Evolutionary conservation across 2,888 invertebrate species (phyloP).

Genomic region (Microplitis deprimator): DNA sequence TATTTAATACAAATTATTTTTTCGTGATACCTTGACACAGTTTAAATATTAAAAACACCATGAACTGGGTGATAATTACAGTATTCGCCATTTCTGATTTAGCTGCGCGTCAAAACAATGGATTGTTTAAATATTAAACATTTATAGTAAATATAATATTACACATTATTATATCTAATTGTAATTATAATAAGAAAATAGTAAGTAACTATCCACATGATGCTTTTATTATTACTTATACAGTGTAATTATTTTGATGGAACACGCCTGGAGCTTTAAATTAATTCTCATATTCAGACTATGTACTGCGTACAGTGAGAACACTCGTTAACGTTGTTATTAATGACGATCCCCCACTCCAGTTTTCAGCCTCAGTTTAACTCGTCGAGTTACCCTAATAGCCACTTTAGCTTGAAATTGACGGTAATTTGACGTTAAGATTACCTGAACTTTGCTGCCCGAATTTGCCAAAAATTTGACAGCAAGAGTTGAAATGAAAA

Average conservation of each 20-base stretch:
- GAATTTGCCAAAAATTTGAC: no score
- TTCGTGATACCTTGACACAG: constrained; percentile 62
- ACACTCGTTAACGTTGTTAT: no score
- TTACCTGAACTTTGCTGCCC: no score
- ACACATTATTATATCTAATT: not conserved
- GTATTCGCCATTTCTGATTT: constrained; percentile 65
- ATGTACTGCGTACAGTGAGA: no score
- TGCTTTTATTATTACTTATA: not conserved
- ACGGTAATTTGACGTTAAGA: no score
- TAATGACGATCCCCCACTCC: no score
- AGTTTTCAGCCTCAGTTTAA: no score
- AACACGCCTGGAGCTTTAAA: not conserved
- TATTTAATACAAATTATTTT: not conserved
- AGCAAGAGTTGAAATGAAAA: no score
- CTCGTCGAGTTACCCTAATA: no score
- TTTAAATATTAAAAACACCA: constrained; percentile 65
- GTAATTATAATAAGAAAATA: not conserved
- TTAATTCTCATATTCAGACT: no score
- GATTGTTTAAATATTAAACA: constrained; percentile 47
- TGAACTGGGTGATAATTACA: constrained; percentile 65
- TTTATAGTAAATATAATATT: not conserved
- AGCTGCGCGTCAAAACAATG: constrained; percentile 64
- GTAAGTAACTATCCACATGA: not conserved
- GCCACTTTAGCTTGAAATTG: no score
- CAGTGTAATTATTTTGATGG: not conserved